Evolutionary conservation across 2,888 invertebrate species (phyloP).

Genomic region (Chrysolina oricalcia): DNA sequence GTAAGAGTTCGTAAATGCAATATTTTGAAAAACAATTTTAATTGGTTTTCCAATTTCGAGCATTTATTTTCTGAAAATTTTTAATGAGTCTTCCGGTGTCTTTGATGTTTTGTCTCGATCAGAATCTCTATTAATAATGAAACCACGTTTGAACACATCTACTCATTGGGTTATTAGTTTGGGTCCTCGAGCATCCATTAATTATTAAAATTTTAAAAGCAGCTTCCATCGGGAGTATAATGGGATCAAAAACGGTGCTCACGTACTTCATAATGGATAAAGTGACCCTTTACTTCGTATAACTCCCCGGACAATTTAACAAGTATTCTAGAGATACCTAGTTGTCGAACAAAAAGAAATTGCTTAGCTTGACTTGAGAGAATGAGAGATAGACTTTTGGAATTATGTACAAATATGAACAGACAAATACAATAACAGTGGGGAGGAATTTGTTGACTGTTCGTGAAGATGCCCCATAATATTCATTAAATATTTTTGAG

Average conservation of each 20-base stretch:
- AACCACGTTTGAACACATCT: conserved; percentile 14
- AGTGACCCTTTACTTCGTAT: conserved; percentile 7
- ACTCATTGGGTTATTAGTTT: conserved; percentile 62
- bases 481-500: no score
- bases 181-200: conserved; percentile 64
- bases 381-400: no score
- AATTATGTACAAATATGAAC: no score
- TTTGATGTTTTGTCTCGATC: conserved; percentile 14
- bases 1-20: no score
- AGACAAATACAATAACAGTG: no score
- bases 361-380: no score
- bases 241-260: conserved; percentile 59
- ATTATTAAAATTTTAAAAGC: conserved; percentile 67
- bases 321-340: background rate
- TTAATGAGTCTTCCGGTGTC: background rate
- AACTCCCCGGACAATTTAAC: background rate
- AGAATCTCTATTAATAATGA: conserved; percentile 8
- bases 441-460: no score
- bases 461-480: no score
- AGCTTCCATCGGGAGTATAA: conserved; percentile 61
- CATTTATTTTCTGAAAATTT: background rate
- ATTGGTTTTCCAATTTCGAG: background rate
- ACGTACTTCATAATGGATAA: conserved; percentile 27
- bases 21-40: no score
- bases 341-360: background rate